These are phyloP conservation scores for Melanotaenia duboulayi DNA, from an alignment of 2,113 vertebrate genomes.

Conservation along the genomic window DNA sequence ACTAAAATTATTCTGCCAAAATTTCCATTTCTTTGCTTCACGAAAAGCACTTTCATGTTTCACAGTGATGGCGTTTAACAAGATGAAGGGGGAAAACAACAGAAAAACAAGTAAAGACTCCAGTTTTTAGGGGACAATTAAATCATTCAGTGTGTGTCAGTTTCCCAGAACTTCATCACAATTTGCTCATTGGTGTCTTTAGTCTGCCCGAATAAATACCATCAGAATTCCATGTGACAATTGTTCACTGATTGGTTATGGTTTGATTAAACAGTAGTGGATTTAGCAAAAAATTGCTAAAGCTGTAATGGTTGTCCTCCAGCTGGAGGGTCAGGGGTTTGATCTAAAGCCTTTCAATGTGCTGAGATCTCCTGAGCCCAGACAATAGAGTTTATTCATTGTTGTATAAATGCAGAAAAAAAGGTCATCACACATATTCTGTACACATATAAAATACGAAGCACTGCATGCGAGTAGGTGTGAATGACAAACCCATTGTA, in stretches of 20 bases:
- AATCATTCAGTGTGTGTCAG: constrained; percentile 20
- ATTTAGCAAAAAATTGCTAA: neutral
- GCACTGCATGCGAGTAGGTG: no score
- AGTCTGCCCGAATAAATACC: constrained; percentile 19
- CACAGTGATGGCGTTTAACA: neutral
- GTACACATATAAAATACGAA: no score
- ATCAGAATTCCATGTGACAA: constrained; percentile 14
- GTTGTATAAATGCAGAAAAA: no score
- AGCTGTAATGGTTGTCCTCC: no score
- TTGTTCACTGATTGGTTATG: constrained; percentile 5
- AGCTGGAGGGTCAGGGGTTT: neutral
- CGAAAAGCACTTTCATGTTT: constrained; percentile 5
- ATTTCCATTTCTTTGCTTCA: neutral
- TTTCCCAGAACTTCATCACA: constrained; percentile 3
- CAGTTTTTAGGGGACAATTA: constrained; percentile 63
- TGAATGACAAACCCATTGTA: neutral
- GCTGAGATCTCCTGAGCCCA: no score
- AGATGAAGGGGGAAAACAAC: neutral
- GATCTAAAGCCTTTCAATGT: no score
- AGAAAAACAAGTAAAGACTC: constrained; percentile 1
- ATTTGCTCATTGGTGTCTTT: constrained; percentile 12
- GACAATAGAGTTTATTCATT: no score
- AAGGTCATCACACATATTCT: no score
- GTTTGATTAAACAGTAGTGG: neutral
- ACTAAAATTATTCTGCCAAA: neutral